Evolutionary conservation across 2,113 vertebrate species (phyloP), one percentile per base, ranked within the genome.

Genomic region (Malurus cyaneus): DNA sequence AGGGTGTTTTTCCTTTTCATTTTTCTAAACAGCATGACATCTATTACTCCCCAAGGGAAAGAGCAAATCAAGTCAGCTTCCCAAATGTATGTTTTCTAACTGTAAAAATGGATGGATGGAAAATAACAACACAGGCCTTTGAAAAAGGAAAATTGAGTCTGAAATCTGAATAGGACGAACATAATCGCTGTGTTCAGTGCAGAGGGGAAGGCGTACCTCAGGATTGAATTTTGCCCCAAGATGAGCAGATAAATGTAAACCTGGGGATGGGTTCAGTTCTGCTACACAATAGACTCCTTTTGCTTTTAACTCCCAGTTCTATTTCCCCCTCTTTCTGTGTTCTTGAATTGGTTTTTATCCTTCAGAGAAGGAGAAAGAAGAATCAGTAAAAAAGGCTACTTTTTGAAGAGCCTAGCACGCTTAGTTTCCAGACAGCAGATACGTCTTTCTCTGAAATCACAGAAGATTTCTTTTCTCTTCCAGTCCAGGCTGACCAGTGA

Each of bases 151-250:
- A 94, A 89, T 31, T 66, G 70, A 88, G 34, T 73, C 44, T 89
- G 56, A 66, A 89, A 88, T 94, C 76, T 88, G 85, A 96, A 94
- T 73, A 82, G 67, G 47, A 94, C 71, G 71, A 89, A 70, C 46
- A 67, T 59, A 93, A 96, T 90, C 2, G 0, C 42, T 87, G 59
- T 49, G 46, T 66, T 94, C 71, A 52, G 18, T 70, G 29, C n/a
- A 94, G 67, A 85, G 44, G 36, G 87, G 78, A 85, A 81, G 32
- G 77, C 6, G 9, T 93, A 89, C 39, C 41, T 88, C 52, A 49
- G 44, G 39, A 86, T 2, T 82, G 60, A 89, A 70, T 85, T 93
- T 71, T 80, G 60, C 67, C 31, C 72, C 44, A 71, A 57, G 52
- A 88, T n/a, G 44, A 80, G 56, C 39, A 60, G 60, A n/a, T 28